Evolutionary conservation across 2,888 invertebrate species (phyloP), one percentile per base, ranked within the genome.

Genomic region (Endomychus coccineus): DNA sequence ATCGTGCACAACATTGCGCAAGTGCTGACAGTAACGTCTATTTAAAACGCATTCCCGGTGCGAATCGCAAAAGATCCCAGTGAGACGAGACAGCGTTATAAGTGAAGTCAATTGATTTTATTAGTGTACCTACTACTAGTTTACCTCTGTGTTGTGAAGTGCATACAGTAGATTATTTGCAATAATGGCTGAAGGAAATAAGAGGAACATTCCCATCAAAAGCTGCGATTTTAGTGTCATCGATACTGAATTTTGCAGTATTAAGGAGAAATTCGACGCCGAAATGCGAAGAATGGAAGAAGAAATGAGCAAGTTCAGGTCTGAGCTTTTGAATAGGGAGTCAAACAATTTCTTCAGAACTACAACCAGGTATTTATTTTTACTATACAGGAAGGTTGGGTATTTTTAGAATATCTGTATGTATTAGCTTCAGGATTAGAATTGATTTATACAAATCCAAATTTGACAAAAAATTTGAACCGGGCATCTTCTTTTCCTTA

Each of bases 271-370:
- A 54, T 94, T 94, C 69, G 94, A 95, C 69, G 83, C 85, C 48
- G 95, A 96, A 76, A 95, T 96, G 95, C 78, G 85, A 59, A 90
- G 92, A 72, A 95, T 96, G 89, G 95, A 96, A 73, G 94, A 94
- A 60, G 95, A 95, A 73, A 95, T 95, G 95, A 83, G 84, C 66
- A 83, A 85, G 72, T 92, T 92, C 73, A 78, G 92, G 56, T 85
- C 86, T 50, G 90, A 91, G 66, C 74, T 92, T 48, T 87, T 91
- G 83, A 90, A 88, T 69, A 80, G 88, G 61, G 92, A 92, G 68
- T 84, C 86, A 61, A 83, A 84, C 67, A 86, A 88, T 62, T 88
- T 89, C 74, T 90, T 90, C 71, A 86, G 87, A 71, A 83, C 80
- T 66, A 83, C 87, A 56, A 80, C 83, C 62, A 88, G 88, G 88